Evolutionary conservation across 2,888 invertebrate species (phyloP), one percentile per base, ranked within the genome.

Genomic region (Drosophila formosana): DNA sequence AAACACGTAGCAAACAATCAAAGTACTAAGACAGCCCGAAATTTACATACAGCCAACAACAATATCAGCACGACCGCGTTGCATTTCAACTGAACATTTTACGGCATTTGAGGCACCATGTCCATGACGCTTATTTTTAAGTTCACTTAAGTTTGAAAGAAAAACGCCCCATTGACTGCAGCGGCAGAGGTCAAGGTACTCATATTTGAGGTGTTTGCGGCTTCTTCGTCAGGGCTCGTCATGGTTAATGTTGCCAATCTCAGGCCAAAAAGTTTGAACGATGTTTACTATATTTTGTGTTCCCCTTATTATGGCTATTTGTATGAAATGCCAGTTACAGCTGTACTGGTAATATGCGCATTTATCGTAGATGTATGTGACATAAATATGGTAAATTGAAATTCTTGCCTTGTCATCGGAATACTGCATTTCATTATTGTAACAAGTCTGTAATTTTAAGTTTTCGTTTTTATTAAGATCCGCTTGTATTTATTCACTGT

Each of bases 161-260:
- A 73, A 85, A 73, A 66, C 73, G 75, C 76, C 75, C 63, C 69
- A 73, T 64, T 63, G 52, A 66, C 69, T 64, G 37, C 46, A 51
- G 26, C 46, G 18, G 30, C 50, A 55, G 60, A 80, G 83, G 88
- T 84, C 88, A 84, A 85, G 83, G 88, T 82, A 71, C 71, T 63
- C 67, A 64, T 58, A 53, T 67, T 60, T 66, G 53, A 13, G 41
- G 45, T 55, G 28, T 37, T 37, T 75, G 66, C 58, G 51, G 72
- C 52, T 52, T 73, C 61, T 73, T 57, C 61, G 50, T 37, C 32
- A 39, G 28, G 25, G 51, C 46, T 53, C 51, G 51, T 34, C 25
- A 52, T 47, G 39, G 13, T 47, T 41, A 23, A 58, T 68, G 69
- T 30, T 56, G 47, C 55, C 37, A 56, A 30, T 46, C 34, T 32